Base-by-base conservation (phyloP, 2,797 vertebrate genomes). In the Esox masquinongy region DNA sequence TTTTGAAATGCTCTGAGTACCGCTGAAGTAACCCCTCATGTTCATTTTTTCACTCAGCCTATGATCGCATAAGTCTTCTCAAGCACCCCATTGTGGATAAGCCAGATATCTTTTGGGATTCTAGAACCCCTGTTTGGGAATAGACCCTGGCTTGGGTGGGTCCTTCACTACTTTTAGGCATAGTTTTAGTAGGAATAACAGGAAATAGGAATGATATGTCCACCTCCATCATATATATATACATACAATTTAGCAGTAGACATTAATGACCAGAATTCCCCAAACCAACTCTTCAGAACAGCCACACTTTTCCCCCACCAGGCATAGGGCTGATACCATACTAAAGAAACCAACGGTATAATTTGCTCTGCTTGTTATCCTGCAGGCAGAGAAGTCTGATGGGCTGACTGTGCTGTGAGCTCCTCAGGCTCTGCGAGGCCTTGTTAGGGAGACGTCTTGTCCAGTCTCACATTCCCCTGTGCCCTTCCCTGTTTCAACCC, bases 301-400 rank as follows among this genome's bases (percentile, higher is more conserved):
- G 83, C 83, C 74, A 76, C 39, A 29, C 79, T 79, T 79, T 81
- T 88, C 86, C 82, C 73, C 77, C 77, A 70, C 63, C 79, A 85
- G 85, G 85, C 88, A 84, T 49, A 9, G 78, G 84, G 80, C 82
- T 86, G 87, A 89, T 75, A 74, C 86, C 83, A 79, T 3, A 26
- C 22, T 61, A 6, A 12, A 61, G 19, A 56, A 56, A 56, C 7
- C 53, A 56, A 56, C 53, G 83, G 82, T 83, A 83, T 86, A 90
- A 91, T 89, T 90, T 86, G 86, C 88, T 85, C 81, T 81, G 86
- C 91, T 91, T 89, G 90, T 91, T 91, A 90, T 90, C 90, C 88
- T 86, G 77, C 69, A 77, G 88, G 89, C 77, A 84, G 82, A 86
- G 89, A 89, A 91, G 86, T 80, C 80, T 82, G 82, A 86, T 79